A percentile compares a stretch with the other conserved stretches of the same genome.
These are phyloP conservation scores for Noctilio leporinus DNA, from an alignment of 2,113 vertebrate genomes.

Conservation along the genomic window DNA sequence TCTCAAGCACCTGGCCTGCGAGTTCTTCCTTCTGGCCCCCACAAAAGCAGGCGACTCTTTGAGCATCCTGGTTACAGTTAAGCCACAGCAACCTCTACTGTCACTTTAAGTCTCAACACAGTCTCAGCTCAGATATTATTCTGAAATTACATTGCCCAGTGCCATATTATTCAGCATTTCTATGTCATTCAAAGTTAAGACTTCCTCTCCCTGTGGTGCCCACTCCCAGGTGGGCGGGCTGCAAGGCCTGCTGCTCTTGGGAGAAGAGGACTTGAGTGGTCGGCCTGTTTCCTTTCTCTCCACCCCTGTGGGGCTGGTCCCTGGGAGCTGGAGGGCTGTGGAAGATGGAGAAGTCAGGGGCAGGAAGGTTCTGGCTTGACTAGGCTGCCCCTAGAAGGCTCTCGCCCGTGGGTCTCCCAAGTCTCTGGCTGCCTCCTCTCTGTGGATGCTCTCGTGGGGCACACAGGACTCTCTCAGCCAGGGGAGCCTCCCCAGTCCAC, in stretches of 20 bases:
- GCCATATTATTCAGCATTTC: neutral
- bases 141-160: neutral
- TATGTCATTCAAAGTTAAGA: no score
- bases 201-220: neutral
- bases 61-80: neutral
- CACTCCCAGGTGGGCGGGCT: no score
- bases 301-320: neutral
- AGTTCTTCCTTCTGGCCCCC: neutral
- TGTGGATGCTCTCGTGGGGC: neutral
- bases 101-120: neutral
- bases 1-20: neutral
- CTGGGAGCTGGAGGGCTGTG: neutral
- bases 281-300: neutral
- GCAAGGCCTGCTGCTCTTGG: no score
- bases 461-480: neutral
- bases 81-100: neutral
- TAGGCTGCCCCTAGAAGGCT: neutral
- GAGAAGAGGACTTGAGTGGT: neutral
- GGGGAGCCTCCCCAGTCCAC: neutral
- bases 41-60: neutral
- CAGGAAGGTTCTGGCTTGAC: neutral
- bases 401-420: neutral
- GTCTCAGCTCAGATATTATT: neutral
- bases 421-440: neutral
- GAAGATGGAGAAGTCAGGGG: neutral